Evolutionary conservation across 1,140 invertebrate species (phyloP).

Genomic region (Dolichoris vasculosae): DNA sequence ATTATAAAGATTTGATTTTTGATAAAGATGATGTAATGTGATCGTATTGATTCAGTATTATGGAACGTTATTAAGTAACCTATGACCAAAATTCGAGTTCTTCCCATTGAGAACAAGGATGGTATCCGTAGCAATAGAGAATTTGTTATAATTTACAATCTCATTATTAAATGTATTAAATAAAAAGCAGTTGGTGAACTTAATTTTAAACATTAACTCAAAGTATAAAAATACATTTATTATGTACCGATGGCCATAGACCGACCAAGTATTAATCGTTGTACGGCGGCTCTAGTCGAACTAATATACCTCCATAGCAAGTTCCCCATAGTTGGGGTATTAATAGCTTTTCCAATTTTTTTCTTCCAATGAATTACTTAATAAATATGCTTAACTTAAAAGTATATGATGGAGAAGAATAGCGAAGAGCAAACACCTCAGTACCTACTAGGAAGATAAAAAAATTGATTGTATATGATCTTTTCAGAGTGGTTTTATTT

Average conservation of each 20-base stretch:
- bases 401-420: background rate
- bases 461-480: conserved; percentile 14
- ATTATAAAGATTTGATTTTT: background rate
- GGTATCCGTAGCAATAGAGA: background rate
- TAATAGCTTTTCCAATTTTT: conserved; percentile 17
- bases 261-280: conserved; percentile 65
- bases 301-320: conserved; percentile 68
- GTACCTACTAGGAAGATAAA: conserved; percentile 66
- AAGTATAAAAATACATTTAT: background rate
- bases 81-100: background rate
- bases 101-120: background rate
- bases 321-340: conserved; percentile 47
- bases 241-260: conserved; percentile 53
- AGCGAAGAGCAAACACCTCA: conserved; percentile 49
- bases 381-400: conserved; percentile 67
- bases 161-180: background rate
- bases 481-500: background rate
- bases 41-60: too few species aligned
- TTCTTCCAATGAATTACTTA: conserved; percentile 66
- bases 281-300: conserved; percentile 72
- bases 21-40: background rate
- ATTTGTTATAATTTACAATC: background rate
- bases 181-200: background rate
- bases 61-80: background rate
- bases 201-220: background rate